These are phyloP conservation scores for Pogona vitticeps DNA, from an alignment of 2,113 vertebrate genomes.

Conservation along the genomic window DNA sequence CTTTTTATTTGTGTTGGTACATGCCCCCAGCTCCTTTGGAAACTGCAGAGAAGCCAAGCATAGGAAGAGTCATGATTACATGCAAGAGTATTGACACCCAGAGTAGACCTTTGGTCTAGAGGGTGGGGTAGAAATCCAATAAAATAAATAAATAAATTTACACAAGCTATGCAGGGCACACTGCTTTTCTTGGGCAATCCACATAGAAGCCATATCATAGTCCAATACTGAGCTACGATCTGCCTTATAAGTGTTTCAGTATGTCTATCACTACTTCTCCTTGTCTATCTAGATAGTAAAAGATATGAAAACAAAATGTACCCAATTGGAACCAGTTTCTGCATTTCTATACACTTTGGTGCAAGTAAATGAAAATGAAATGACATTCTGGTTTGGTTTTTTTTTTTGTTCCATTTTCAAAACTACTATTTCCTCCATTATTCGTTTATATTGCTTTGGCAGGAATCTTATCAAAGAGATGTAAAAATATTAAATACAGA, in stretches of 20 bases:
- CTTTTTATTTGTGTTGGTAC: no score
- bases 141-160: no score
- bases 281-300: not conserved
- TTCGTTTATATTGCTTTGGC: conserved; percentile 37
- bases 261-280: not conserved
- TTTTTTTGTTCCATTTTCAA: not conserved
- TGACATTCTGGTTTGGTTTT: not conserved
- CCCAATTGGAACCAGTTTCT: not conserved
- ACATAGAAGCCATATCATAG: not conserved
- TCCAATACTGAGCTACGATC: not conserved
- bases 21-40: no score
- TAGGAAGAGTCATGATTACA: not conserved
- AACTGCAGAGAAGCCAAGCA: not conserved
- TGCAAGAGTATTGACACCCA: no score
- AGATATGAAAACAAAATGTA: not conserved
- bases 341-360: not conserved
- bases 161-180: not conserved
- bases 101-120: no score
- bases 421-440: not conserved
- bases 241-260: not conserved
- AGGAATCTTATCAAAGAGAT: conserved; percentile 68
- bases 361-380: not conserved
- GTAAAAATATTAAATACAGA: conserved; percentile 66
- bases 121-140: no score
- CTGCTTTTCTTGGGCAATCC: not conserved